A percentile compares a stretch with the other conserved stretches of the same genome.
Evolutionary conservation across 1,140 invertebrate genomes (phyloP).

Genomic region (Trachymyrmex septentrionalis): DNA sequence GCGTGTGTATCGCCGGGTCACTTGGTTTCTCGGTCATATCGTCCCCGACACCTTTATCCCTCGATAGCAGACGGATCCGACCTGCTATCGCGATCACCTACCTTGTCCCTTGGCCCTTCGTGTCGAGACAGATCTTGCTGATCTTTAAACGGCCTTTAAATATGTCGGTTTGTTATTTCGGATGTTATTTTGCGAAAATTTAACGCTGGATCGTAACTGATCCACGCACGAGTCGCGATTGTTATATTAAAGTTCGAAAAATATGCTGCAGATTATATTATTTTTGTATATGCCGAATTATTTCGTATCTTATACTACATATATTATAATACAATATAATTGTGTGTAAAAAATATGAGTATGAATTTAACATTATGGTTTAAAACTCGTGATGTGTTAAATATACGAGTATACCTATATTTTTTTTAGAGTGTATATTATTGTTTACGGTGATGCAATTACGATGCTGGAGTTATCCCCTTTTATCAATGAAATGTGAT

Average conservation of each 20-base stretch:
- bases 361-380: too few species aligned
- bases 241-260: not conserved
- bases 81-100: not conserved
- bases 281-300: too few species aligned
- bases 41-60: constrained; percentile 60
- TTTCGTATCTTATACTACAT: too few species aligned
- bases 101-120: not conserved
- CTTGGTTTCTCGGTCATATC: constrained; percentile 85
- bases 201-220: not conserved
- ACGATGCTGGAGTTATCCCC: too few species aligned
- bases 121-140: not conserved
- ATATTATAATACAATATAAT: too few species aligned
- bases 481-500: too few species aligned
- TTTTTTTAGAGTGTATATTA: too few species aligned
- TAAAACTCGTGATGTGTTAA: too few species aligned
- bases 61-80: constrained; percentile 22
- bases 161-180: not conserved
- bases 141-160: not conserved
- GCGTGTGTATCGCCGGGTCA: constrained; percentile 81
- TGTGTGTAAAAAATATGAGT: too few species aligned
- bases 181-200: not conserved
- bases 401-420: too few species aligned
- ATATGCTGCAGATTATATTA: not conserved
- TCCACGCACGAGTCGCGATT: not conserved
- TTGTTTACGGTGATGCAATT: too few species aligned